These are phyloP conservation scores for Candoia aspera DNA, from an alignment of 2,113 vertebrate genomes.

Conservation along the genomic window DNA sequence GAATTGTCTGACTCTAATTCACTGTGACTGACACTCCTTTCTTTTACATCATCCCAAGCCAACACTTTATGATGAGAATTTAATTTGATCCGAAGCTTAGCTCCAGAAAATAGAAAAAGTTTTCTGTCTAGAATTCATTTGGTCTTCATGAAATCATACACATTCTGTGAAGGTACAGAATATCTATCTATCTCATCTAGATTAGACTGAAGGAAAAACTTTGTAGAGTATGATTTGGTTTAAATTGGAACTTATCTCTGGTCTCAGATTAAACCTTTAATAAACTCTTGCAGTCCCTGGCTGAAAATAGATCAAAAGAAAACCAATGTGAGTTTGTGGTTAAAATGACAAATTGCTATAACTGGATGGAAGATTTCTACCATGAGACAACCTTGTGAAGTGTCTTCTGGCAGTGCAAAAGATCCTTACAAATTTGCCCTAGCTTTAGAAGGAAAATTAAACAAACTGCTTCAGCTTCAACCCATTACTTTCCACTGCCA, in stretches of 20 bases:
- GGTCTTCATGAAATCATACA: background rate
- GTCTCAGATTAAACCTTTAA: background rate
- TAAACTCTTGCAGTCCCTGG: background rate
- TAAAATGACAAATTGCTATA: background rate
- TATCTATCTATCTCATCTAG: background rate
- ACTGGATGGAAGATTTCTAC: background rate
- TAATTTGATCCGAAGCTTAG: background rate
- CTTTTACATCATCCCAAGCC: background rate
- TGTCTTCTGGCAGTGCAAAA: background rate
- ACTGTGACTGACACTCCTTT: background rate
- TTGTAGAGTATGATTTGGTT: background rate
- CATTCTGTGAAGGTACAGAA: background rate
- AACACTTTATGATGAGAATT: background rate
- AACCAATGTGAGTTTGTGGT: background rate
- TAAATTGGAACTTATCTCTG: background rate
- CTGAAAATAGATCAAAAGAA: background rate
- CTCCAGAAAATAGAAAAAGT: background rate
- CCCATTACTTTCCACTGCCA: slow-evolving; percentile 48
- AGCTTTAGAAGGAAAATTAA: background rate
- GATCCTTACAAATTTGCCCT: background rate
- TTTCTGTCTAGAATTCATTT: background rate
- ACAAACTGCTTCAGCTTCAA: background rate
- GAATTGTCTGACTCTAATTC: background rate
- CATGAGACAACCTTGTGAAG: background rate
- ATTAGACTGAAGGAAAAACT: background rate